A percentile compares a stretch with the other conserved stretches of the same genome.
Conservation (phyloP, 64 coral and sea anemone species). For the Pocillopora damicornis region DNA sequence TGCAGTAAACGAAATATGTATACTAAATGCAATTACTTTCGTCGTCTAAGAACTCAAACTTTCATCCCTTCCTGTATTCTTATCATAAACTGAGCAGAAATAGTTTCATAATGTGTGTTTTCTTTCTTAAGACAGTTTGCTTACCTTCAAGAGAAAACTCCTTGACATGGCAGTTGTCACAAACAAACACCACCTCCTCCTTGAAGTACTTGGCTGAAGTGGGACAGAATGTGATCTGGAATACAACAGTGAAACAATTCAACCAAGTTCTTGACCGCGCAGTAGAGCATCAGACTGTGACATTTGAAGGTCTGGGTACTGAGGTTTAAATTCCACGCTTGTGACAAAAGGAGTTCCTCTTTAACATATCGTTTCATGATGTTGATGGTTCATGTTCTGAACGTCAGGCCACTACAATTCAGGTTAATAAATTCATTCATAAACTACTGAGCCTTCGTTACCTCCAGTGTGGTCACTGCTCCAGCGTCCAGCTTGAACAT, state of each 20-base stretch:
- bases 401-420: too few species aligned
- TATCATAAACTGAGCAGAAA: background rate
- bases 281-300: background rate
- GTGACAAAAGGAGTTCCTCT: too few species aligned
- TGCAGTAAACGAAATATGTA: too few species aligned
- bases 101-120: background rate
- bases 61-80: too few species aligned
- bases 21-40: too few species aligned
- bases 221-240: slow-evolving; percentile 82
- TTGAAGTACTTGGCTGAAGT: slow-evolving; percentile 81
- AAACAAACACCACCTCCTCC: slow-evolving; percentile 75
- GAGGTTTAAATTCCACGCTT: too few species aligned
- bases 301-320: too few species aligned
- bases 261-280: too few species aligned
- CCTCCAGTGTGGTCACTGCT: slow-evolving; percentile 62
- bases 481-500: slow-evolving; percentile 79
- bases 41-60: too few species aligned
- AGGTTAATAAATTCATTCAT: too few species aligned
- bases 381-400: too few species aligned
- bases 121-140: background rate
- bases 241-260: background rate
- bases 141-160: slow-evolving; percentile 82
- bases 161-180: slow-evolving; percentile 94
- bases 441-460: background rate
- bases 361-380: too few species aligned